Base-by-base conservation (phyloP, 1,140 invertebrate species). In the Anastatus disparis region DNA sequence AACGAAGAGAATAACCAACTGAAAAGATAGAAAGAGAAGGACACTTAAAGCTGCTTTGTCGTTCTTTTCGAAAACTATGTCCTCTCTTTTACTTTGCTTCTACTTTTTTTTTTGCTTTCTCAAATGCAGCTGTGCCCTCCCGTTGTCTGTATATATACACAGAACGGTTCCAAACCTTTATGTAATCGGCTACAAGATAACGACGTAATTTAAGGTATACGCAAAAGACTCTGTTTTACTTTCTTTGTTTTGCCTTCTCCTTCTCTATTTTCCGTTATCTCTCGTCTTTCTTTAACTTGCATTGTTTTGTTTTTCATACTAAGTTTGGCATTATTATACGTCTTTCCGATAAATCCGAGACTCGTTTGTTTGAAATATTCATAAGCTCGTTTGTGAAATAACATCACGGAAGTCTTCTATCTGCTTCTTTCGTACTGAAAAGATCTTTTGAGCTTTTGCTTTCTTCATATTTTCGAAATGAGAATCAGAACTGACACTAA, bases 181-280 rank as follows among this genome's bases (percentile, higher is more conserved):
- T 38, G 35, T 38, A 38, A 38, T 38, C 35, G n/a, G n/a, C n/a
- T n/a, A n/a, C n/a, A n/a, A 27, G 15, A 68, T 59, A 59, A 59
- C 22, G 55, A 68, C 15, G 29, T 27, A 50, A 58, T 68, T 68
- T 53, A 20, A 67, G 38, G 6, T 38, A n/a, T n/a, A 35, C 29
- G 27, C 50, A 56, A 44, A 44, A 1, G 27, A n/a, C 26, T 10
- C 38, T 40, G 8, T 35, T 31, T 17, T 35, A 4, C 31, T 10
- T 35, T 35, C 31, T 6, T 35, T 35, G 3, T 15, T 17, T 17
- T 44, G 42, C 46, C 3, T 20, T 6, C 22, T 50, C 22, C 22
- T n/a, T 50, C 13, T 50, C 46, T 50, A n/a, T 44, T 44, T n/a
- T 44, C 42, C 15, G 42, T 44, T 44, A 9, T 12, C 42, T n/a